Base-by-base conservation (phyloP, 2,888 invertebrate genomes). In the Cybosia mesomella region DNA sequence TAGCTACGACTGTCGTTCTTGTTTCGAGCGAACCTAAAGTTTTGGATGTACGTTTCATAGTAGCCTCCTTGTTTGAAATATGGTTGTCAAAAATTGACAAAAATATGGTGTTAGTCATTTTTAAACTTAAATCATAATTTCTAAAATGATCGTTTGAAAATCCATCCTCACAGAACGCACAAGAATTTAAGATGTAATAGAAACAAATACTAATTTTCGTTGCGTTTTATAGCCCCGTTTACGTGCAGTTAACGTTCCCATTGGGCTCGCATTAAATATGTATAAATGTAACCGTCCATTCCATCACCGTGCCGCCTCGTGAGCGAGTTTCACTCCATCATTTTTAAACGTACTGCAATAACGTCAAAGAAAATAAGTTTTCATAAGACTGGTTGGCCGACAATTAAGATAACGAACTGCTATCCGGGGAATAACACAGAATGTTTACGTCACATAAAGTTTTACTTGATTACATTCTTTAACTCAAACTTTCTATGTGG, bases 341-440 rank as follows among this genome's bases (percentile, higher is more conserved):
- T 82, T 83, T 78, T 77, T 73, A 66, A 70, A 76, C 75, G 72
- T 75, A 64, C 75, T 79, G 68, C 73, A 74, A 79, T 79, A 75
- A 76, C 70, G 69, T 72, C 72, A 66, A 65, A 71, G 73, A 66
- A 79, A 83, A 84, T 72, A 77, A 81, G 71, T 83, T 82, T 81
- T 77, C 83, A 79, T 83, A 74, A 79, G 72, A 72, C 74, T 65
- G 71, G 60, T 66, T 66, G 24, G 70, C 68, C 66, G 59, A 62
- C 73, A 71, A 73, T 75, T 73, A 75, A 75, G 71, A 75, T 73
- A 75, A 71, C 67, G 24, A 63, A 66, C 64, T 64, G 60, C 64
- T 64, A 24, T 64, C 65, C 43, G 64, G 70, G 71, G 73, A 70
- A 76, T 69, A 64, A 59, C 75, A 69, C 64, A 69, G 75, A 77